These are phyloP conservation scores for Formica aserva DNA, from an alignment of 2,888 invertebrate genomes.

Conservation along the genomic window DNA sequence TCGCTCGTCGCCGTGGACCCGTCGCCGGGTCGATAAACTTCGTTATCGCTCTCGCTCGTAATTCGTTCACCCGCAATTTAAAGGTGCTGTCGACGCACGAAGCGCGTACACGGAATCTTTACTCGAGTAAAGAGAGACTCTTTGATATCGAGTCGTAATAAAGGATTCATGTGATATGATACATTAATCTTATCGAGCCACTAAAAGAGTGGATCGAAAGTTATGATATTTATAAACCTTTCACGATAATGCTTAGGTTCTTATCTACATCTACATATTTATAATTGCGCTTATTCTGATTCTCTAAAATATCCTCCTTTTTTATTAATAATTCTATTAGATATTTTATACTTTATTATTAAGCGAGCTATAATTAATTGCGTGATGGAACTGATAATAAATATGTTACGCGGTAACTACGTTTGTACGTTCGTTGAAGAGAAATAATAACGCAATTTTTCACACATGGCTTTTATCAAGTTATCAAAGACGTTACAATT, in stretches of 20 bases:
- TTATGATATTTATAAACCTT: not conserved
- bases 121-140: not conserved
- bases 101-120: conserved; percentile 1
- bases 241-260: not conserved
- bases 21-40: conserved; percentile 48
- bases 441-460: conserved; percentile 2
- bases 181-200: not conserved
- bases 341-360: not conserved
- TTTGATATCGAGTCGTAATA: not conserved
- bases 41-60: conserved; percentile 50
- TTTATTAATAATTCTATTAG: not conserved
- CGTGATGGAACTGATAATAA: not conserved
- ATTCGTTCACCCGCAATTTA: conserved; percentile 51
- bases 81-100: conserved; percentile 32
- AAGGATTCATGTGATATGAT: not conserved
- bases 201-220: not conserved
- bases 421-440: not conserved
- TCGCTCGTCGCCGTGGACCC: conserved; percentile 44
- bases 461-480: not conserved
- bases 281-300: not conserved
- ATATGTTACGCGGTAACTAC: not conserved
- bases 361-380: not conserved
- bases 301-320: not conserved
- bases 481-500: not conserved
- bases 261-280: not conserved